phyloP scores from a whole-genome alignment of 2,888 invertebrate species.

The Cremastinae sp. region DNA sequence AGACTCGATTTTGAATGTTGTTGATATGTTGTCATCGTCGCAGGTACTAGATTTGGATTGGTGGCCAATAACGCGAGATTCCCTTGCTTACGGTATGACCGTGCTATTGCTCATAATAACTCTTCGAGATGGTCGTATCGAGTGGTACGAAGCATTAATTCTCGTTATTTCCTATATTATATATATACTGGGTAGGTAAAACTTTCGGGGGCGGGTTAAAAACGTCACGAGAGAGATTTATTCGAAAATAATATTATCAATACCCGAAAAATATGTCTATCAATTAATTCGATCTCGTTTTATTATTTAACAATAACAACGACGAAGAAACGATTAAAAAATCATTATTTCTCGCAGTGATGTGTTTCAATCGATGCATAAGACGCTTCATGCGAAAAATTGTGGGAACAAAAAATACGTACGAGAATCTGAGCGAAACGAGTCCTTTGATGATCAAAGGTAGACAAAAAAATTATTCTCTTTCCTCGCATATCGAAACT shows the following conservation, averaged over 20 bases:
- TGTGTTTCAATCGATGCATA: constrained; percentile 85
- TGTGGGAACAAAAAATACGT: constrained; percentile 81
- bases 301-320: neutral
- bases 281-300: neutral
- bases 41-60: constrained; percentile 87
- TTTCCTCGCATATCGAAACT: no score
- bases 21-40: no score
- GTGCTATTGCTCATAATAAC: constrained; percentile 87
- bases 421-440: constrained; percentile 83
- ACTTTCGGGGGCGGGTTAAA: constrained; percentile 59
- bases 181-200: constrained; percentile 86
- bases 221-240: constrained; percentile 57
- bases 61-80: constrained; percentile 90
- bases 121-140: constrained; percentile 86
- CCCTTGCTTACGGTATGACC: constrained; percentile 87
- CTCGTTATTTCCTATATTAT: constrained; percentile 87
- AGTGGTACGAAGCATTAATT: constrained; percentile 89
- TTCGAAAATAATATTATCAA: neutral
- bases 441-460: constrained; percentile 74
- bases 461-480: constrained; percentile 53
- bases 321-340: constrained; percentile 17
- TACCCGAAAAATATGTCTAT: neutral
- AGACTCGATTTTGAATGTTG: no score
- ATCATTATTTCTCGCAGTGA: constrained; percentile 81
- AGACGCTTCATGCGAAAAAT: constrained; percentile 82